Conservation (phyloP, 2,113 vertebrate species). For the Phalacrocorax aristotelis region DNA sequence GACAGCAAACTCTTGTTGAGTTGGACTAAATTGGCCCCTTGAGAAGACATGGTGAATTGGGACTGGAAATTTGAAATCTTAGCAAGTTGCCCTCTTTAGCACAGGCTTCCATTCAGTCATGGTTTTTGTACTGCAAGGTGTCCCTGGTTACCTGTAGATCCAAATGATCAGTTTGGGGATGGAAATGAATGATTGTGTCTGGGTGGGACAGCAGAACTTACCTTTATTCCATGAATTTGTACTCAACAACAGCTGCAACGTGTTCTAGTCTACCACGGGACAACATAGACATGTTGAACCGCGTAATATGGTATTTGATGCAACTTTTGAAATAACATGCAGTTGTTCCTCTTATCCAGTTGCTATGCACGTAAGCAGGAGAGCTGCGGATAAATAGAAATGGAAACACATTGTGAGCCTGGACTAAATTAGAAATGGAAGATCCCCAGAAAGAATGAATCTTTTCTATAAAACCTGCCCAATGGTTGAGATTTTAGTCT, state of each 20-base stretch:
- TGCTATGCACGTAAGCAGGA: background rate
- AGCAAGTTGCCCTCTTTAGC: background rate
- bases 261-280: background rate
- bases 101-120: background rate
- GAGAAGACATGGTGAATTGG: background rate
- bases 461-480: background rate
- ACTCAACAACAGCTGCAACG: background rate
- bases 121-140: background rate
- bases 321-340: background rate
- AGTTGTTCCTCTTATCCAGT: background rate
- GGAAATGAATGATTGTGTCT: background rate
- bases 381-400: background rate
- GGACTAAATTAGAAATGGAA: background rate
- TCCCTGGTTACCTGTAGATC: background rate
- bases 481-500: background rate
- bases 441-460: background rate
- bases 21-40: background rate
- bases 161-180: background rate
- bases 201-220: background rate
- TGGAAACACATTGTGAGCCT: background rate
- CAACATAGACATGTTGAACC: fast-evolving
- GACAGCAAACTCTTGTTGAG: background rate
- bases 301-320: fast-evolving
- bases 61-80: background rate
- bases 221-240: background rate